Evolutionary conservation across 2,113 vertebrate species (phyloP), one percentile per base, ranked within the genome.

Genomic region (Myotis lucifugus): DNA sequence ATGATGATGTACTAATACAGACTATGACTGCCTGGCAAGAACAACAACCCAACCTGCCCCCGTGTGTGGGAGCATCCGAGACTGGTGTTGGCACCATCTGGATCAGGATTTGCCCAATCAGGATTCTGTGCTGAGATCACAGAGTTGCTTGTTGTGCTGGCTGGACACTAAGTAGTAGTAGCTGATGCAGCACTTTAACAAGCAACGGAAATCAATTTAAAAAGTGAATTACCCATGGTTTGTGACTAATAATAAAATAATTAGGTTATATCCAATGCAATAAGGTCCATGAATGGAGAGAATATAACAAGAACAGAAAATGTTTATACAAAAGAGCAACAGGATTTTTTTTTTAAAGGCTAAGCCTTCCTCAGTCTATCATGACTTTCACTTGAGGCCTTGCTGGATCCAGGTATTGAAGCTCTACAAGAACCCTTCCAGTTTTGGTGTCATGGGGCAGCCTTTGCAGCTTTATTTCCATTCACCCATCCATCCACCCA

Each of bases 191-290:
- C 90, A 95, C 48, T 93, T 96, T 77, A 82, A 84, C 37, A 69
- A 69, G 88, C 67, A 78, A 66, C 67, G 73, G 37, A 83, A 90
- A 92, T 97, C 90, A 85, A 95, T 91, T 83, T 78, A 66, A 79
- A 97, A 91, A 93, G 79, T 54, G 87, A 95, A 79, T 93, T 91
- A 66, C 76, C 82, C 69, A 83, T 86, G 95, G 88, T 96, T 96
- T 96, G 85, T 91, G 88, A 93, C 95, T 74, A 92, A 94, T 95
- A 96, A 87, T 94, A 92, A 96, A 92, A 87, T 84, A 87, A 91
- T 93, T 95, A 95, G 88, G 37, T 94, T 92, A 82, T 83, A 94
- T 83, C 61, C 78, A 92, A 79, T 92, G 90, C 73, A 90, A 76
- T 96, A 86, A 86, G 85, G 73, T 78, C 52, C 48, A 6, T 48